Conservation (phyloP, 2,797 vertebrate genomes). For the Gadopsis bispinosus region DNA sequence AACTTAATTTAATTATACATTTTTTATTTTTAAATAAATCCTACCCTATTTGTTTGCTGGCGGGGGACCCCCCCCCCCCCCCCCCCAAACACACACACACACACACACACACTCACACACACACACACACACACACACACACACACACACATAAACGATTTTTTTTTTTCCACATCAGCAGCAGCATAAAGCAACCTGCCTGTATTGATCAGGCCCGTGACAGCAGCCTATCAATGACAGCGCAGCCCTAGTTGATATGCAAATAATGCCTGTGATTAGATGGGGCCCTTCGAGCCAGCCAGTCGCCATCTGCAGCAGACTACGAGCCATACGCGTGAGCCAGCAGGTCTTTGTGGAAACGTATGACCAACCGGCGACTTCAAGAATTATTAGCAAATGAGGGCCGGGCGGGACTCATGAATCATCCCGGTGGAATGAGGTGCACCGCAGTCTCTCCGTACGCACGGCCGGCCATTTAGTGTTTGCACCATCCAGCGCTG, state of each 20-base stretch:
- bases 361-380: constrained; percentile 55
- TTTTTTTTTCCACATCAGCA: neutral
- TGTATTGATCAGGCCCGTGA: constrained; percentile 51
- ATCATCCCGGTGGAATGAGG: constrained; percentile 56
- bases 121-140: too few relatives aligned
- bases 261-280: constrained; percentile 50
- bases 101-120: too few relatives aligned
- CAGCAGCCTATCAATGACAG: constrained; percentile 45
- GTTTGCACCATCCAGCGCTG: constrained; percentile 9
- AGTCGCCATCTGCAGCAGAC: constrained; percentile 63
- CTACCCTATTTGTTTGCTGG: too few relatives aligned
- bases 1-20: too few relatives aligned
- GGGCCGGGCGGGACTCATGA: constrained; percentile 39
- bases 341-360: constrained; percentile 62
- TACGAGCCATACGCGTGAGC: constrained; percentile 57
- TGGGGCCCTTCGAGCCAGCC: constrained; percentile 42
- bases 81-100: too few relatives aligned
- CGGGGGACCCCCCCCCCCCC: too few relatives aligned
- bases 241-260: constrained; percentile 47
- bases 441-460: constrained; percentile 26
- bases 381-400: constrained; percentile 55
- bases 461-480: constrained; percentile 48
- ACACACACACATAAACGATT: neutral
- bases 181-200: neutral
- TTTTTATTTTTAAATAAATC: too few relatives aligned